Base-by-base conservation (phyloP, 1,140 invertebrate species). In the Oedothorax gibbosus region DNA sequence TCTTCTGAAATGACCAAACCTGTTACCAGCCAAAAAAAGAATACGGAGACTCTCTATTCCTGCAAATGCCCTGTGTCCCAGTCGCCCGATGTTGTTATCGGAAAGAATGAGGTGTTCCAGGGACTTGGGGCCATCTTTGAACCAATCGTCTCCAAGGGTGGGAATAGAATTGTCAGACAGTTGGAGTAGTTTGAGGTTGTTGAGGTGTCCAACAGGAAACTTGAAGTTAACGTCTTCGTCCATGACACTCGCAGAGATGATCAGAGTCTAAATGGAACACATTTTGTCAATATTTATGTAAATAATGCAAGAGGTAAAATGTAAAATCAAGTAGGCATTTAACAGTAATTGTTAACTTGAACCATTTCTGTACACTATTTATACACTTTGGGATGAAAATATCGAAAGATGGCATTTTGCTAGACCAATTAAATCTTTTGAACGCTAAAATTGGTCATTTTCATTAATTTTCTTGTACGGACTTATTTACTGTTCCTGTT, bases 131-230 rank as follows among this genome's bases (percentile, higher is more conserved):
- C 66, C 78, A n/a, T 35, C 9, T 0, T 7, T 10, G 10, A 80
- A 80, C 78, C 66, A 71, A 10, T 80, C 50, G 35, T 35, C 35
- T 35, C 35, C 35, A 14, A 80, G 15, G 0, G 69, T 54, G 0
- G 65, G 57, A 0, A 80, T 57, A 8, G 21, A 21, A 11, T 80
- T 80, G 65, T 71, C 69, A 4, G 78, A 80, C 54, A 80, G 14
- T 8, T 80, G 65, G 14, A 80, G 7, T 0, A 57, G 21, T 2
- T 6, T 60, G 4, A 80, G 12, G n/a, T 21, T 54, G 18, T 15
- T 51, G 0, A 80, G n/a, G 50, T 80, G 78, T 0, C 78, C 51
- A 0, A 80, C 9, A 18, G 69, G 54, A 2, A 80, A 56, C 18
- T 80, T 80, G 12, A 15, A 18, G 0, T 51, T 15, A 2, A 2